Base-by-base conservation (phyloP, 2,797 vertebrate genomes). In the Champsocephalus esox region DNA sequence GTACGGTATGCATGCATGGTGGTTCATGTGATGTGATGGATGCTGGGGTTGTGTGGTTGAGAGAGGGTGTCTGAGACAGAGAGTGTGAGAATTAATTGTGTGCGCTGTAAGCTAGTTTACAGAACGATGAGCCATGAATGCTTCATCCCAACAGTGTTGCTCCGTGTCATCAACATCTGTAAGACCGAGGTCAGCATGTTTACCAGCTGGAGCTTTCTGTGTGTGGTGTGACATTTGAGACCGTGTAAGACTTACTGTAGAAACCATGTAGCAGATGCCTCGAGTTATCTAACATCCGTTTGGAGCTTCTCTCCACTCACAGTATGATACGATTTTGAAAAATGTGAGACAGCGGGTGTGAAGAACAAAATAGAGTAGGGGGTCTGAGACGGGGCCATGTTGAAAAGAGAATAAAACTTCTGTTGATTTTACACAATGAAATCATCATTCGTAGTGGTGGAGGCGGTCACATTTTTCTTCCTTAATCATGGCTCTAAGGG, bases 11-110 rank as follows among this genome's bases (percentile, higher is more conserved):
- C 54, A 56, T 68, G 61, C 28, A 32, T 54, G 44, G 24, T 54
- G 75, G 59, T 50, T 58, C 79, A 62, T 80, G 75, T 61, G 79
- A 68, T 56, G 19, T 80, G 24, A 28, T 28, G 24, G 78, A 77
- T 66, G 58, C 56, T 19, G 68, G 4, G 48, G 57, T 44, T 62
- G 69, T 54, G 58, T 73, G 80, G 45, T 58, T 77, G 67, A 81
- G 60, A 24, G 19, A 62, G 41, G 24, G 54, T 49, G 54, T 60
- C 71, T 67, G 70, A 46, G 21, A 24, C 28, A 63, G n/a, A 60
- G 24, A 58, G 51, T 11, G 52, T 44, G 34, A 7, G 34, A 38
- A 38, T 38, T 1, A 11, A 65, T 64, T 61, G 34, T 68, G 51
- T 60, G 68, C 49, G 58, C 38, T 1, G 56, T 50, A 61, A 70